Evolutionary conservation across 2,888 invertebrate species (phyloP).

Genomic region (Noctuana brunneofusca): DNA sequence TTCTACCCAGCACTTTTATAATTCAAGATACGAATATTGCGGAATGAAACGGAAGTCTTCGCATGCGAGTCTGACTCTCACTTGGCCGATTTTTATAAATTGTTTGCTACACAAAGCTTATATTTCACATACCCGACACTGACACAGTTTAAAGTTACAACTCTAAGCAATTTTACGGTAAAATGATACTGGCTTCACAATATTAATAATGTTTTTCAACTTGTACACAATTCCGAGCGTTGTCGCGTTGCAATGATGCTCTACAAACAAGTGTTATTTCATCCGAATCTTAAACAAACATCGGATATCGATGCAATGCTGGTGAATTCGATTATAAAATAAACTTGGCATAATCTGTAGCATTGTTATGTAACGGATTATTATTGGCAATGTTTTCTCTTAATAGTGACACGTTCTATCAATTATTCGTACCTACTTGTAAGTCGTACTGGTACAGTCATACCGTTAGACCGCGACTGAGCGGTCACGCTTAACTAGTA

Average conservation of each 20-base stretch:
- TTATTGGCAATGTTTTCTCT: conserved; percentile 35
- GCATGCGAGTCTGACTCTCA: not conserved
- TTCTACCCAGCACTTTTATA: too few species aligned
- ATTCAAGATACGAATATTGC: too few species aligned
- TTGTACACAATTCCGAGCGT: not conserved
- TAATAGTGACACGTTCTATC: conserved; percentile 38
- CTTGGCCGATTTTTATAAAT: not conserved
- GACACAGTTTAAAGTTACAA: not conserved
- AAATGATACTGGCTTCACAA: too few species aligned
- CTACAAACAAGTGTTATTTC: conserved; percentile 6
- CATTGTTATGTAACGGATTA: conserved; percentile 32
- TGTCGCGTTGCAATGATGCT: conserved; percentile 5
- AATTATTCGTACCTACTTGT: conserved; percentile 10
- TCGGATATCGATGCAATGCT: not conserved
- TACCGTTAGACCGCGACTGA: conserved; percentile 39
- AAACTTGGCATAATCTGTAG: conserved; percentile 16
- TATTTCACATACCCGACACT: not conserved
- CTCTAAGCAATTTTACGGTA: not conserved
- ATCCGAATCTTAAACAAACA: conserved; percentile 22
- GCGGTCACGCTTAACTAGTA: conserved; percentile 35
- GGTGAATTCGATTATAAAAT: conserved; percentile 22
- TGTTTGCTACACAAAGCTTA: not conserved
- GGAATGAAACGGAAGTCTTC: too few species aligned
- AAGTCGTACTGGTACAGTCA: conserved; percentile 28
- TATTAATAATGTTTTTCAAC: not conserved